These are phyloP conservation scores for Meghimatium bilineatum DNA, from an alignment of 2,888 invertebrate species.

Conservation along the genomic window DNA sequence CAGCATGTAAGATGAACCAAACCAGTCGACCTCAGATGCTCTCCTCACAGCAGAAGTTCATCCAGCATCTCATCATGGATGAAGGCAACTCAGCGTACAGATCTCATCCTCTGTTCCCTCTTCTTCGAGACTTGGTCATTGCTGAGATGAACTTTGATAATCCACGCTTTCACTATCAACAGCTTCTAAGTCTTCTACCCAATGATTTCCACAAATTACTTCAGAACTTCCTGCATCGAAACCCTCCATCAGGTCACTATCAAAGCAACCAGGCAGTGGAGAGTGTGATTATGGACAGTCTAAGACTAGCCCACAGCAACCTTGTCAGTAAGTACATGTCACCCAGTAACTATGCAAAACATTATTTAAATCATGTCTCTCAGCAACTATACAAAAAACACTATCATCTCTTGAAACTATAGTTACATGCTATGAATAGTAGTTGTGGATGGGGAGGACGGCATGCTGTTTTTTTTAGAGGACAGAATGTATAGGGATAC, in stretches of 20 bases:
- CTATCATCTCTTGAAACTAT: too few species aligned
- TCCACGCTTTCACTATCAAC: constrained; percentile 75
- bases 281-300: constrained; percentile 76
- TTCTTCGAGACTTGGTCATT: constrained; percentile 76
- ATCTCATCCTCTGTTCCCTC: constrained; percentile 76
- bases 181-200: constrained; percentile 74
- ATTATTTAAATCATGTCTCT: too few species aligned
- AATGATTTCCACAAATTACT: constrained; percentile 75
- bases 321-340: constrained; percentile 71
- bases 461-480: too few species aligned
- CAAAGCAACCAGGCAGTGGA: constrained; percentile 74
- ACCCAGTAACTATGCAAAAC: not conserved
- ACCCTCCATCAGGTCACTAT: constrained; percentile 71
- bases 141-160: constrained; percentile 76
- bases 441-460: too few species aligned
- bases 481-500: too few species aligned
- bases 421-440: too few species aligned
- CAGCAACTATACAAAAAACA: too few species aligned
- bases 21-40: constrained; percentile 65
- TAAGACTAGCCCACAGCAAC: constrained; percentile 74
- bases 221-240: constrained; percentile 75
- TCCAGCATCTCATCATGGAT: constrained; percentile 74
- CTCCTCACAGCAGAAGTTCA: constrained; percentile 73
- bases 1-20: constrained; percentile 66
- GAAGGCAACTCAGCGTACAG: constrained; percentile 73